These are phyloP conservation scores for Glareola pratincola DNA, from an alignment of 2,113 vertebrate genomes.

Conservation along the genomic window DNA sequence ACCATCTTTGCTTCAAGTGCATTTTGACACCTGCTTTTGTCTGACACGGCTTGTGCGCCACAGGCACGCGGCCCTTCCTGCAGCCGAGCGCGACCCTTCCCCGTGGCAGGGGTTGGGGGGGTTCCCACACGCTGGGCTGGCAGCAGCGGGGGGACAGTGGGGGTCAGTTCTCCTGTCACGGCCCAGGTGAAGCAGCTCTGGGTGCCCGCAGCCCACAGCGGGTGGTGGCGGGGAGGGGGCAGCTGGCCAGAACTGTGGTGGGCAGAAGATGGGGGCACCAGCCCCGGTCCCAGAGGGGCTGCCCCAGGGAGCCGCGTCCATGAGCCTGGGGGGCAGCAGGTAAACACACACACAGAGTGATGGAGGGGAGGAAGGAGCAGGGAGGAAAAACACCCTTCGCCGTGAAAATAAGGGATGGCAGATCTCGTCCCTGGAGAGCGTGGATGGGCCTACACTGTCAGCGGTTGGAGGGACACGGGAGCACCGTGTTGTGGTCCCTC, in stretches of 20 bases:
- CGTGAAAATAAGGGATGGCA: background rate
- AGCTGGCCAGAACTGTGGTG: accelerated
- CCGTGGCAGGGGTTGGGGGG: background rate
- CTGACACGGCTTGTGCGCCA: too few species aligned
- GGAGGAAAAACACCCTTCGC: background rate
- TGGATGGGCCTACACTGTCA: accelerated
- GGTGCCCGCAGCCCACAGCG: background rate
- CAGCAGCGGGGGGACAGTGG: background rate
- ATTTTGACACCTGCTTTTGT: background rate
- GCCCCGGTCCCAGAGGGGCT: background rate
- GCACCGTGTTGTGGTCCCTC: accelerated
- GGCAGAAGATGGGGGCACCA: background rate
- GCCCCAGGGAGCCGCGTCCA: background rate
- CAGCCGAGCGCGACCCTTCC: accelerated
- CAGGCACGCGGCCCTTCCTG: background rate
- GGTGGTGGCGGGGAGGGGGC: background rate
- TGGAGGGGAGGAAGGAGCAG: background rate
- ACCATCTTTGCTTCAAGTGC: background rate
- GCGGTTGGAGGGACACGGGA: background rate
- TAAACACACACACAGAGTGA: background rate
- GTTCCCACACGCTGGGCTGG: background rate
- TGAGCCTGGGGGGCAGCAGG: background rate
- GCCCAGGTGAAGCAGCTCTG: background rate
- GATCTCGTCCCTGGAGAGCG: background rate
- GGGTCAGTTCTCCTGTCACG: background rate